These are phyloP conservation scores for Apodemia hepburni DNA, from an alignment of 2,888 invertebrate species.

Conservation along the genomic window DNA sequence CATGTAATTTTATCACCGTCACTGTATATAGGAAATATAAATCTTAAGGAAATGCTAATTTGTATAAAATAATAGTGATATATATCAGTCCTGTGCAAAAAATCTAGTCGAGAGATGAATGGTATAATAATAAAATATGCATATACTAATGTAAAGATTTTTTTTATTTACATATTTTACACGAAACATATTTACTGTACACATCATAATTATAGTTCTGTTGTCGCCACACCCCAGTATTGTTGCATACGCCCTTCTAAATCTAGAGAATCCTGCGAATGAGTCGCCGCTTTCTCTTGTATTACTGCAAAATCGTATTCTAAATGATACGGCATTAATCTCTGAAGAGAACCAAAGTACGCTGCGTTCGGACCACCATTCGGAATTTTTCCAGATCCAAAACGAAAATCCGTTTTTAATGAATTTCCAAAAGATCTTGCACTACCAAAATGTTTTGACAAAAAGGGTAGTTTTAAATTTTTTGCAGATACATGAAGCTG, in stretches of 20 bases:
- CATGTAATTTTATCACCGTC: background rate
- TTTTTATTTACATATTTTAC: constrained; percentile 63
- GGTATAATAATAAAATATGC: constrained; percentile 58
- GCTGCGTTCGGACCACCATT: constrained; percentile 92
- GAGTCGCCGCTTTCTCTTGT: constrained; percentile 84
- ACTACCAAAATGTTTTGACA: constrained; percentile 89
- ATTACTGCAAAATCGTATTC: constrained; percentile 92
- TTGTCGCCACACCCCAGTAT: constrained; percentile 95
- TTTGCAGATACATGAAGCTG: constrained; percentile 77
- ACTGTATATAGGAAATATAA: constrained; percentile 3
- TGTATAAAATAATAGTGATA: constrained; percentile 62
- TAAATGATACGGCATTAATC: constrained; percentile 89
- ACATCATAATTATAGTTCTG: constrained; percentile 82
- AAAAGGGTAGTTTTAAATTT: constrained; percentile 73
- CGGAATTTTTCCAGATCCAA: constrained; percentile 80
- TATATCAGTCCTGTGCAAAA: constrained; percentile 68
- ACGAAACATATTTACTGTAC: constrained; percentile 26
- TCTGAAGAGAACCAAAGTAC: constrained; percentile 91
- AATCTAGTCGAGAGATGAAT: constrained; percentile 76
- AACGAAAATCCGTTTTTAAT: constrained; percentile 79
- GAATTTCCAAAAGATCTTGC: constrained; percentile 88
- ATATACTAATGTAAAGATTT: constrained; percentile 54
- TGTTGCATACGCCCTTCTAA: constrained; percentile 92
- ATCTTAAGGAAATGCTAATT: constrained; percentile 14
- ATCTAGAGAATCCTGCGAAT: constrained; percentile 86